These are phyloP conservation scores for Caloenas nicobarica DNA, from an alignment of 2,113 vertebrate genomes.

Conservation along the genomic window DNA sequence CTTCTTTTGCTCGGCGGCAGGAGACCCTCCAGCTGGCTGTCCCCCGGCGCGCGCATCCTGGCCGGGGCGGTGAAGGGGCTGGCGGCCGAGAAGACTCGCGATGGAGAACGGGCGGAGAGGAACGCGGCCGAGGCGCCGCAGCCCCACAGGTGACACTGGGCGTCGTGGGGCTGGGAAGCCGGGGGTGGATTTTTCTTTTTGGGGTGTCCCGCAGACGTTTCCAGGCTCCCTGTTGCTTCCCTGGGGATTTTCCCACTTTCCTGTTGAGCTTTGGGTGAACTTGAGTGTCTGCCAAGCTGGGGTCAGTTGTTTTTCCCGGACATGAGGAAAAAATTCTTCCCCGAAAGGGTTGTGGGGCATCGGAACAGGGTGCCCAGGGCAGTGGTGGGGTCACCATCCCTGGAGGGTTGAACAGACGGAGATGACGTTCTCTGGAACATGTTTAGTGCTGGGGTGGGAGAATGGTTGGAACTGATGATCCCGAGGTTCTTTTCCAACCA, in stretches of 20 bases:
- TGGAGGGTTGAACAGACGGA: too few species aligned
- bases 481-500: too few species aligned
- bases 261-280: neutral
- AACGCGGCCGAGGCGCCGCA: rapidly evolving
- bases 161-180: rapidly evolving
- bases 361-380: too few species aligned
- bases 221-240: neutral
- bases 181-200: neutral
- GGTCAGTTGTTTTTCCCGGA: neutral
- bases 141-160: slow-evolving; percentile 48
- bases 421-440: too few species aligned
- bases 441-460: too few species aligned
- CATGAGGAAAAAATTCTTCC: too few species aligned
- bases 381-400: too few species aligned
- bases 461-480: too few species aligned
- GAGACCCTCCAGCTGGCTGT: slow-evolving; percentile 91
- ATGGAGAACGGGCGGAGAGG: neutral
- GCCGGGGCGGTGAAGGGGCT: slow-evolving; percentile 70
- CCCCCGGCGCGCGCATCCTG: slow-evolving; percentile 78
- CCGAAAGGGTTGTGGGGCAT: too few species aligned
- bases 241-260: rapidly evolving
- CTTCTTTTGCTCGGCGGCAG: slow-evolving; percentile 57
- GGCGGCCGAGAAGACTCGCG: neutral
- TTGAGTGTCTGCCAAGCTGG: neutral
- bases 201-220: neutral